Evolutionary conservation across 2,888 invertebrate species (phyloP).

Genomic region (Eudasyphora cyanicolor): DNA sequence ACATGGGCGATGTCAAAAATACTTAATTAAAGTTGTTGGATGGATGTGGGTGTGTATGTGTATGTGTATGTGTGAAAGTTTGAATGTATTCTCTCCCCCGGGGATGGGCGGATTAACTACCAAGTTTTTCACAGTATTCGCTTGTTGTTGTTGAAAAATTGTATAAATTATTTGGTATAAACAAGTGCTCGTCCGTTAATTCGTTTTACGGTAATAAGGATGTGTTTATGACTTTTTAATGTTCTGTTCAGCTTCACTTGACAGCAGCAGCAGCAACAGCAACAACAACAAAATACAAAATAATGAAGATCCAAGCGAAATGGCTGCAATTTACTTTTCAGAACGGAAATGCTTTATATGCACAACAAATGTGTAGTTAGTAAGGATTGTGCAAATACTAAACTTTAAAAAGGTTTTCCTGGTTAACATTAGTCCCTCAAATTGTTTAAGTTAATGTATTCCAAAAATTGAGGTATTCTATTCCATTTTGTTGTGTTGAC

Average conservation of each 20-base stretch:
- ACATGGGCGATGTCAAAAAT: constrained; percentile 41
- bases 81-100: background rate
- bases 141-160: background rate
- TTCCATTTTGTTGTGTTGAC: too few species aligned
- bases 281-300: background rate
- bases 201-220: background rate
- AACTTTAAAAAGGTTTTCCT: too few species aligned
- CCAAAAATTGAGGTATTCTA: too few species aligned
- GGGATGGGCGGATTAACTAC: background rate
- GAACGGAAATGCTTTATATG: too few species aligned
- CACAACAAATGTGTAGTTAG: too few species aligned
- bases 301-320: too few species aligned
- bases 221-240: background rate
- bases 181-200: background rate
- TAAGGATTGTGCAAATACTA: too few species aligned
- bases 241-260: background rate
- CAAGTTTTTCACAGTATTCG: background rate
- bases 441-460: too few species aligned
- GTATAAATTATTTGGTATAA: background rate
- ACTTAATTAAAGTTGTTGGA: background rate
- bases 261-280: background rate
- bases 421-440: too few species aligned
- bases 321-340: background rate
- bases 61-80: background rate
- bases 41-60: background rate